Conservation (phyloP, 2,113 vertebrate species). For the Hippoglossus stenolepis region DNA sequence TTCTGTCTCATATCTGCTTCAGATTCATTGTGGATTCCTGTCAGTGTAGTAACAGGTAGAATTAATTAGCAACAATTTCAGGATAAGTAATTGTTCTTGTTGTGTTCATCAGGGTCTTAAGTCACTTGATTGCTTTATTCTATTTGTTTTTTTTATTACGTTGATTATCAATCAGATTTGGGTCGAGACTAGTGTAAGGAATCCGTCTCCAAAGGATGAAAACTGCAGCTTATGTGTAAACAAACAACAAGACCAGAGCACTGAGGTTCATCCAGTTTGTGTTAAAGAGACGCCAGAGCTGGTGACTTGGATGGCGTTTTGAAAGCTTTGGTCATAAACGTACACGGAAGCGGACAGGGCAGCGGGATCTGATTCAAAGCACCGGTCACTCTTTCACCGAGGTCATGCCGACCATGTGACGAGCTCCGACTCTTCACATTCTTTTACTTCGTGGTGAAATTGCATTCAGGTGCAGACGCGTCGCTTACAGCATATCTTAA, state of each 20-base stretch:
- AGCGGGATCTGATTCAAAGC: constrained; percentile 18
- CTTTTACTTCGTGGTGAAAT: constrained; percentile 55
- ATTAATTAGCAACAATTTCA: constrained; percentile 51
- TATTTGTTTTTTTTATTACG: neutral
- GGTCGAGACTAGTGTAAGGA: constrained; percentile 27
- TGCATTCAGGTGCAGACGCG: constrained; percentile 56
- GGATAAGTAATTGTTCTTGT: constrained; percentile 46
- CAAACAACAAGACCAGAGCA: neutral
- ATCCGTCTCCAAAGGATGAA: neutral
- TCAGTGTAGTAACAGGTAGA: constrained; percentile 39
- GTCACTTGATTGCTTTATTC: constrained; percentile 35
- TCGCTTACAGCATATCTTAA: constrained; percentile 74
- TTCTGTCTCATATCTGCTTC: constrained; percentile 53
- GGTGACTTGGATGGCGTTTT: constrained; percentile 25
- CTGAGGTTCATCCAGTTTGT: constrained; percentile 23
- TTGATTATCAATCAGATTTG: constrained; percentile 53
- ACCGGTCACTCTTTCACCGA: constrained; percentile 36
- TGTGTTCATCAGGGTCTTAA: constrained; percentile 59
- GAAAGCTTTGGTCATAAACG: neutral
- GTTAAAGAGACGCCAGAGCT: neutral
- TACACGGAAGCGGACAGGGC: constrained; percentile 8
- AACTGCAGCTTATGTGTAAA: too few relatives aligned
- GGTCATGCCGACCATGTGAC: neutral
- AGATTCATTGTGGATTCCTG: constrained; percentile 48
- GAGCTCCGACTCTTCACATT: constrained; percentile 60